Base-by-base conservation (phyloP, 2,888 invertebrate genomes). In the Scaptomyza polygonia region DNA sequence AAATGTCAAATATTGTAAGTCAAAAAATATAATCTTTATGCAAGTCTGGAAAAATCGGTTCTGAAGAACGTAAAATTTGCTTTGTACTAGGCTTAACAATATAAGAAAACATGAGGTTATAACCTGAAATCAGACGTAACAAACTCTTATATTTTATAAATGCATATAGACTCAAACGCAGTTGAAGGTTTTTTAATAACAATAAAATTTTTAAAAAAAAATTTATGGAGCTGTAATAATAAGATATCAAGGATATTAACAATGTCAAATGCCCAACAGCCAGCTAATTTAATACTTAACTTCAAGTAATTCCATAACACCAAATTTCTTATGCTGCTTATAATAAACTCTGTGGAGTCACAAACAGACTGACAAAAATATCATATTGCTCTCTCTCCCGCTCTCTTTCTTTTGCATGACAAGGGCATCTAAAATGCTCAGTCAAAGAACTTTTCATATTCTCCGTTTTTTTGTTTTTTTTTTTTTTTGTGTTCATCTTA, bases 361-460 rank as follows among this genome's bases (percentile, higher is more conserved):
- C 39, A 58, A 61, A 52, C 44, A 51, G 76, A 76, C 62, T 72
- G 64, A 42, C 54, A 45, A 45, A 56, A 72, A 71, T 67, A 67
- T 53, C 55, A 53, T 39, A 58, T 54, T 62, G 30, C 71, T 30
- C 32, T 36, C 30, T n/a, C 48, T 40, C 14, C 8, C 16, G 4
- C 34, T 36, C 34, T 16, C 3, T 14, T 14, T 36, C 14, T 36
- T 36, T 14, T 14, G 9, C 12, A 4, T 32, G 48, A 52, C 68
- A 44, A 85, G 82, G 53, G 79, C 69, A 82, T 67, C 43, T 48
- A 47, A 55, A 49, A 40, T 58, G 65, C 69, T 68, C 72, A 81
- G 83, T 79, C 81, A 81, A 77, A 81, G 81, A 81, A 79, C 86
- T 84, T 81, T 86, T 66, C 74, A 48, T 54, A 43, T 56, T 42